Conservation (phyloP, 2,113 vertebrate species). For the Naja naja region DNA sequence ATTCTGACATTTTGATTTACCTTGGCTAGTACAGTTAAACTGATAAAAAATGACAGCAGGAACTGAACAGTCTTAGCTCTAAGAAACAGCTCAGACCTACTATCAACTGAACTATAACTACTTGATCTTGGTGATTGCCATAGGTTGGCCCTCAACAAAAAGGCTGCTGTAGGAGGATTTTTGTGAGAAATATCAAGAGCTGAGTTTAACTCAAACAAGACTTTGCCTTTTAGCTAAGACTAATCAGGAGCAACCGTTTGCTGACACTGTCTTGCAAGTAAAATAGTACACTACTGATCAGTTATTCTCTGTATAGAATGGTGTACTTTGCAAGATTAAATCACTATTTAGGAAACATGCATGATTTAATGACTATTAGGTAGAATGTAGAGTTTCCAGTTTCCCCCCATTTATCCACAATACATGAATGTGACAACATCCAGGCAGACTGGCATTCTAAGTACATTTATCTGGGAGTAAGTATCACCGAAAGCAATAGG, state of each 20-base stretch:
- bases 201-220: neutral
- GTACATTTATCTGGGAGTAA: neutral
- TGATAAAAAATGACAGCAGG: neutral
- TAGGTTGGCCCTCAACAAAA: neutral
- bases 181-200: neutral
- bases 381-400: neutral
- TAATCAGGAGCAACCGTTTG: neutral
- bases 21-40: slow-evolving; percentile 5
- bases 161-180: neutral
- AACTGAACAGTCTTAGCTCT: neutral
- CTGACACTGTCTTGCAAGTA: neutral
- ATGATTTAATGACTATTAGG: neutral
- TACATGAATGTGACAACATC: neutral
- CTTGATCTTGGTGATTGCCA: neutral
- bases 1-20: slow-evolving; percentile 13
- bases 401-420: neutral
- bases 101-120: neutral
- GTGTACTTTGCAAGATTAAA: neutral
- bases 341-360: too few species aligned
- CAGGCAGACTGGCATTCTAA: neutral
- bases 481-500: neutral
- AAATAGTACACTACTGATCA: neutral
- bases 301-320: neutral
- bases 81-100: neutral
- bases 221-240: neutral